Evolutionary conservation across 53 echinoderm and acorn worm species (phyloP), one percentile per base, ranked within the genome.

Genomic region (Echinarachnius parma): DNA sequence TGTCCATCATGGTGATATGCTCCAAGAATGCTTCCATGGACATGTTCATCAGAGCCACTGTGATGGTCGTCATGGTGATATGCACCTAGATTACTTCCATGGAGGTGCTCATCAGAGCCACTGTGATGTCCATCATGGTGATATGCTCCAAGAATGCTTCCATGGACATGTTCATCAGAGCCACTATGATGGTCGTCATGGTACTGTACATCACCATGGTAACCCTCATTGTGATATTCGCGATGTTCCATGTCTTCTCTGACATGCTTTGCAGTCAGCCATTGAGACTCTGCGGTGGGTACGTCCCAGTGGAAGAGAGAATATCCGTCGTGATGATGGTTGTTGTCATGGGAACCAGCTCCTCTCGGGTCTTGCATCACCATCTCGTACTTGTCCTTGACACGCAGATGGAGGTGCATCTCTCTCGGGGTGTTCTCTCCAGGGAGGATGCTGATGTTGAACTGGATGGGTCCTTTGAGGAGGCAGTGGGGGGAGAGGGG

Each of bases 391-490:
- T 72, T 72, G 42, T 72, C 74, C 23, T 72, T 72, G 74, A 72
- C 28, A 28, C 56, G 57, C 4, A 72, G 74, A 56, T 56, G 74
- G 14, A 72, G 56, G 27, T 72, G 74, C 32, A 86, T 76, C 60
- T 83, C 65, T 2, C 52, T 21, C 0, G 88, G 88, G 7, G 80
- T 45, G 9, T 65, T 36, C 34, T 66, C 68, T 19, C 83, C 88
- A 23, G 42, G 61, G 13, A 83, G 44, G 31, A 66, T 27, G 31
- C 62, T 83, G 21, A 88, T 31, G 48, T 80, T 80, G 21, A 88
- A 62, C 21, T 83, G 80, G 16, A 84, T 55, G 44, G 88, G 88
- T 25, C 88, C 84, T 21, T 52, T 78, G 56, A 84, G 71, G 7
- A 84, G 62, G 9, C 66, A 37, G 31, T 66, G 37, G 3, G 74